Evolutionary conservation across 2,888 invertebrate genomes (phyloP), one percentile per base, ranked within the genome.

Genomic region (Notodonta dromedarius): DNA sequence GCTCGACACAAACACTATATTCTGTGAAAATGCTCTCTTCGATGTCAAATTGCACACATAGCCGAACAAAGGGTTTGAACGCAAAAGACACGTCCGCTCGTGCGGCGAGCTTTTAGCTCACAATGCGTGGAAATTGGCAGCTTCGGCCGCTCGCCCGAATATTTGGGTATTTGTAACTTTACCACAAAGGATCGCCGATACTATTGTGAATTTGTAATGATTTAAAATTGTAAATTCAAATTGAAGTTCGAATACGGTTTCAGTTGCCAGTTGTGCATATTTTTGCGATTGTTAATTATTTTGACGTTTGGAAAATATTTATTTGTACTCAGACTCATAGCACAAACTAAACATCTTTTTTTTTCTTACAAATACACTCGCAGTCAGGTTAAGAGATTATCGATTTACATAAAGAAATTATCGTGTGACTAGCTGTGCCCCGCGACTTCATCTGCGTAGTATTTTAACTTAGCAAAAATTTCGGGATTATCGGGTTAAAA

Each of bases 91-190:
- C 50, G 50, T 16, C 50, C 50, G 48, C 48, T 14, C n/a, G 14
- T 48, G 14, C 8, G 16, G 50, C 50, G 16, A 16, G 50, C 50
- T 50, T 50, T 50, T 16, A 50, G 50, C 4, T 16, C 50, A 50
- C 50, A 50, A 50, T 50, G 50, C 50, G 50, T 50, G 50, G 50
- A 50, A 50, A 50, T 50, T 50, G 50, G 50, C 16, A 16, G 16
- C 9, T 8, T 50, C 50, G 16, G n/a, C 12, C 9, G 13, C 5
- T 5, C 24, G 24, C 24, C 24, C 24, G 24, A 46, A n/a, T n/a
- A 46, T 50, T 50, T 16, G 50, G 14, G 50, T 16, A 48, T 48
- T 48, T 48, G 50, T 50, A 16, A 50, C 50, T 50, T 16, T 4
- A 9, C 16, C 50, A 16, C 50, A 50, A 50, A 50, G 50, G 50